phyloP scores from a whole-genome alignment of 2,797 vertebrate genomes.

The Cossypha dichroa region DNA sequence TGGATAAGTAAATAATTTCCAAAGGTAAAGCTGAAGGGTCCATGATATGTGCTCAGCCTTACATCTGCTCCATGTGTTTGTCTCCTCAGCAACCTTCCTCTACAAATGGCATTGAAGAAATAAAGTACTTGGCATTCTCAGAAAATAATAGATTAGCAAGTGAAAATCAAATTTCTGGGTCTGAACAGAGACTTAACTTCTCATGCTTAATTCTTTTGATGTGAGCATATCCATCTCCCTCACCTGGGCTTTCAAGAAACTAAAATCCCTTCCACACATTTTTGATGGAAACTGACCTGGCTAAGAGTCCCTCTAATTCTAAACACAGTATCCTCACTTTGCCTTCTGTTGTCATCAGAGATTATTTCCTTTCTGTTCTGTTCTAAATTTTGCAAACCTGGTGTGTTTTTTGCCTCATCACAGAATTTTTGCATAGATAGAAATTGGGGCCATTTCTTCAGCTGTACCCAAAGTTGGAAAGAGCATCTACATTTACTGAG shows the following conservation, averaged over 20 bases:
- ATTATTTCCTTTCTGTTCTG: not conserved
- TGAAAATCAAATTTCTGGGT: not conserved
- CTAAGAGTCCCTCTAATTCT: not conserved
- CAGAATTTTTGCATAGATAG: not conserved
- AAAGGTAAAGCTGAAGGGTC: not conserved
- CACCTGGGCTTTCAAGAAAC: not conserved
- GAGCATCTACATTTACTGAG: not conserved
- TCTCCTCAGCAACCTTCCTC: not conserved
- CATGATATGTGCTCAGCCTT: not conserved
- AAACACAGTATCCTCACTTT: not conserved
- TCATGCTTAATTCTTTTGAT: not conserved
- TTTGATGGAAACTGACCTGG: not conserved
- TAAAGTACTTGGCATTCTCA: not conserved
- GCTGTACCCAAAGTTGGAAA: not conserved
- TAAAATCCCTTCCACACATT: not conserved
- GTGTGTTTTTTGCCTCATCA: not conserved
- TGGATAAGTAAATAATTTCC: not conserved
- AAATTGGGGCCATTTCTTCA: not conserved
- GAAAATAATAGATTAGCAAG: not conserved
- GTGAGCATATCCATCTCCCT: not conserved
- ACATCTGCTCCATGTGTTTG: not conserved
- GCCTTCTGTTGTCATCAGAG: not conserved
- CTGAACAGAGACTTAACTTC: not conserved
- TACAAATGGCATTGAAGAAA: not conserved
- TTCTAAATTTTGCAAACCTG: not conserved